A percentile compares a stretch with the other conserved stretches of the same genome.
phyloP scores from a whole-genome alignment of 1,140 invertebrate genomes.

The Maniola jurtina region DNA sequence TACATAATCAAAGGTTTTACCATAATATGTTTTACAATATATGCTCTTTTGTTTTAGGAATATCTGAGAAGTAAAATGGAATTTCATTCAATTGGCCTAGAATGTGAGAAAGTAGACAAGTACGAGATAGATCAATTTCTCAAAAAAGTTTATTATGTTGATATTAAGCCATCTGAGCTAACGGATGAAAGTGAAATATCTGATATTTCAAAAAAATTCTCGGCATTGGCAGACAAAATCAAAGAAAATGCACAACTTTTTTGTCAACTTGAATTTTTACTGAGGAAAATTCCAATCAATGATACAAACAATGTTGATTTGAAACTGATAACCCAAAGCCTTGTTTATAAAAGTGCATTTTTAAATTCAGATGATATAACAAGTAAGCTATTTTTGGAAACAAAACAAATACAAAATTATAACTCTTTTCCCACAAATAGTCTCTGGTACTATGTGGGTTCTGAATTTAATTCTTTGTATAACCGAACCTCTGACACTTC shows the following conservation, averaged over 20 bases:
- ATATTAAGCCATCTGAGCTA: background rate
- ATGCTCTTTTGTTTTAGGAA: slow-evolving; percentile 8
- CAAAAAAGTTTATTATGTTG: background rate
- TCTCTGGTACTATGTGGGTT: too few species aligned
- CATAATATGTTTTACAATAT: background rate
- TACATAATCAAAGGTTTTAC: background rate
- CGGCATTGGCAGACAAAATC: slow-evolving; percentile 28
- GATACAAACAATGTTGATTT: slow-evolving; percentile 33
- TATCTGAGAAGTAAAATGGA: slow-evolving; percentile 15
- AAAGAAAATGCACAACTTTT: slow-evolving; percentile 34
- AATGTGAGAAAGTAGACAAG: background rate
- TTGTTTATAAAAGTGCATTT: slow-evolving; percentile 23
- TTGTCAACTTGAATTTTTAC: slow-evolving; percentile 37
- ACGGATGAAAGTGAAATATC: background rate
- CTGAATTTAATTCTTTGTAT: too few species aligned
- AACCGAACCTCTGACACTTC: too few species aligned
- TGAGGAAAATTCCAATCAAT: slow-evolving; percentile 29
- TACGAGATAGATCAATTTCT: background rate
- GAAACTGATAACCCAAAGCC: slow-evolving; percentile 31
- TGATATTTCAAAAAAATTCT: slow-evolving; percentile 3
- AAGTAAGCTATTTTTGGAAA: slow-evolving; percentile 1
- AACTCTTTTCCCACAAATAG: too few species aligned
- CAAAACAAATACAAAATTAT: too few species aligned
- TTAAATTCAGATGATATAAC: background rate
- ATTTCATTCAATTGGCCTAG: slow-evolving; percentile 15